phyloP scores from a whole-genome alignment of 2,888 invertebrate species.

The Dendrolimus houi region DNA sequence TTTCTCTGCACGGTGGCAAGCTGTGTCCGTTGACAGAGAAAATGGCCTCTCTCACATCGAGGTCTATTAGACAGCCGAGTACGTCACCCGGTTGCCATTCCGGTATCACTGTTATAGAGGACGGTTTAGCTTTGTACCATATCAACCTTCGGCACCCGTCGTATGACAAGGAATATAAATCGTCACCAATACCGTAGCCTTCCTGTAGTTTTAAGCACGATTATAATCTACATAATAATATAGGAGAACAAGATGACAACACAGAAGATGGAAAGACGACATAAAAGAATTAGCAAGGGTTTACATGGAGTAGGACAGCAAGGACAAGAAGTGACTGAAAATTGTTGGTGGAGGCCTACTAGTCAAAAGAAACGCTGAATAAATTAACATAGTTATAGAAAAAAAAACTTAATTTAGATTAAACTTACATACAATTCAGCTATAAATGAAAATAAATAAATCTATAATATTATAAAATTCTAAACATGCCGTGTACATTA shows the following conservation, averaged over 20 bases:
- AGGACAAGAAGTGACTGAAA: too few relatives aligned
- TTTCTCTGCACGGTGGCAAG: constrained; percentile 81
- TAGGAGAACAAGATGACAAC: too few relatives aligned
- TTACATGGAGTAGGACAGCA: too few relatives aligned
- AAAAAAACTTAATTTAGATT: too few relatives aligned
- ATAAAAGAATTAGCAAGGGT: too few relatives aligned
- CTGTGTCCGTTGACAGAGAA: constrained; percentile 90
- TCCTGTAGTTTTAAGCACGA: constrained; percentile 72
- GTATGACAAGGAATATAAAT: constrained; percentile 91
- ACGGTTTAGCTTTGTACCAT: constrained; percentile 89
- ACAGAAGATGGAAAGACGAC: too few relatives aligned
- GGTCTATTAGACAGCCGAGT: constrained; percentile 89
- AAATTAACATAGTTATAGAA: too few relatives aligned
- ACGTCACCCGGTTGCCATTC: constrained; percentile 91
- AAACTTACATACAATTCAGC: too few relatives aligned
- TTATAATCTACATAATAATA: too few relatives aligned
- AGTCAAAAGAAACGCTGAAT: too few relatives aligned
- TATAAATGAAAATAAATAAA: constrained; percentile 5
- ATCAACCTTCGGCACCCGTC: constrained; percentile 94
- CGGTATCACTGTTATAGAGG: constrained; percentile 73
- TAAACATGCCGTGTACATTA: not conserved
- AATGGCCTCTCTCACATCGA: constrained; percentile 81
- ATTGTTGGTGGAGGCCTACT: too few relatives aligned
- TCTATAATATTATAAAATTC: not conserved
- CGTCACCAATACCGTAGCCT: constrained; percentile 97